Evolutionary conservation across 2,113 vertebrate genomes (phyloP), one percentile per base, ranked within the genome.

Genomic region (Onychostoma macrolepis): DNA sequence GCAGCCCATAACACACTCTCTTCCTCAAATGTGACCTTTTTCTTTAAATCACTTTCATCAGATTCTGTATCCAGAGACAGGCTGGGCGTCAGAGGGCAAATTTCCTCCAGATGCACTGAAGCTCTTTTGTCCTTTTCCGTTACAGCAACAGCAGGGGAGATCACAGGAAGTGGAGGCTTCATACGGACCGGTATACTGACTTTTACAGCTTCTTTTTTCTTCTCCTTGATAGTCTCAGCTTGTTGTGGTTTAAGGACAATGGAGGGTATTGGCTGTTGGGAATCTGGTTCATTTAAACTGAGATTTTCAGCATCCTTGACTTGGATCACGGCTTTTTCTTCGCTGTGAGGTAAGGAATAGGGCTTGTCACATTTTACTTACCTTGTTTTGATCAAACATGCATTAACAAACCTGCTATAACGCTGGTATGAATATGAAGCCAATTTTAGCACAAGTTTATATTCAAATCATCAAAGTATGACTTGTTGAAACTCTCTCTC

Each of bases 301-400:
- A 69, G 12, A 89, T 81, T 30, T 67, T 89, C 36, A 50, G 80
- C 76, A 17, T 15, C 26, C 4, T 91, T 19, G 2, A 84, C 83
- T 1, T 3, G 72, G 24, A 81, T 61, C n/a, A 84, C 63, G 3
- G 69, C 86, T 85, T 48, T 85, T 8, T 85, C 43, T 85, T 90
- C 83, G 81, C 91, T 92, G 61, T 15, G 88, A 90, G 69, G 87
- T 53, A 88, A 88, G 38, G 82, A 87, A 89, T 50, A 82, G 26
- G 26, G 17, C 24, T 56, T 71, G 17, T 13, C 36, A 26, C 24
- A 28, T 43, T 82, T 82, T 28, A 48, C 80, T 41, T 69, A 83
- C 63, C 63, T 50, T 7, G 45, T 26, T 87, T 45, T n/a, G 38
- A 24, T 41, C 71, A 84, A 80, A 85, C 41, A 78, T 67, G 45